Evolutionary conservation across 1,140 invertebrate species (phyloP).

Genomic region (Berghia stephanieae): DNA sequence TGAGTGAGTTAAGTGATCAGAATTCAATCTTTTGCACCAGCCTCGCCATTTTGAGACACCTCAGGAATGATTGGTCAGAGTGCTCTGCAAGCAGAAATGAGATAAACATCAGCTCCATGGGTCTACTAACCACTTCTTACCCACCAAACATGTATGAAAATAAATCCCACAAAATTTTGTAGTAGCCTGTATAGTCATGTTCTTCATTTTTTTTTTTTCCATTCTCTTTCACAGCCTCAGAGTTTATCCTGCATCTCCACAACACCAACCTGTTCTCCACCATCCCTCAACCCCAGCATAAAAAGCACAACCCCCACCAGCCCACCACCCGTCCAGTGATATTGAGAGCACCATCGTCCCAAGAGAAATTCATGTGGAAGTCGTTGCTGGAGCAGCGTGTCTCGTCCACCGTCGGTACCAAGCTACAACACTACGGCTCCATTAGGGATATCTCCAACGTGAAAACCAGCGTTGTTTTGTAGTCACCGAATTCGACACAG

Average conservation of each 20-base stretch:
- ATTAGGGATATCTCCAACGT: constrained; percentile 20
- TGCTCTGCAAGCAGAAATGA: no score
- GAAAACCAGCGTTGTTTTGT: constrained; percentile 27
- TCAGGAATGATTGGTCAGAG: no score
- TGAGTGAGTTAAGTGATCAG: no score
- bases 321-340: constrained; percentile 35
- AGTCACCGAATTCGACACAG: no score
- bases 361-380: constrained; percentile 58
- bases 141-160: background rate
- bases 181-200: background rate
- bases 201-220: background rate
- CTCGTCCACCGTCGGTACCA: background rate
- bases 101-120: no score
- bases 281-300: background rate
- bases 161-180: background rate
- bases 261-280: constrained; percentile 31
- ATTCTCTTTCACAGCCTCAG: constrained; percentile 45
- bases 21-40: no score
- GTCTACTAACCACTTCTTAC: no score
- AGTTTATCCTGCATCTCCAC: constrained; percentile 50
- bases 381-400: constrained; percentile 54
- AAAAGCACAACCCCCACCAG: background rate
- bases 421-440: constrained; percentile 21
- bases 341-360: constrained; percentile 49
- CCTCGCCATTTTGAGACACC: no score